These are phyloP conservation scores for Ormyrus nitidulus DNA, from an alignment of 2,888 invertebrate species.

Conservation along the genomic window DNA sequence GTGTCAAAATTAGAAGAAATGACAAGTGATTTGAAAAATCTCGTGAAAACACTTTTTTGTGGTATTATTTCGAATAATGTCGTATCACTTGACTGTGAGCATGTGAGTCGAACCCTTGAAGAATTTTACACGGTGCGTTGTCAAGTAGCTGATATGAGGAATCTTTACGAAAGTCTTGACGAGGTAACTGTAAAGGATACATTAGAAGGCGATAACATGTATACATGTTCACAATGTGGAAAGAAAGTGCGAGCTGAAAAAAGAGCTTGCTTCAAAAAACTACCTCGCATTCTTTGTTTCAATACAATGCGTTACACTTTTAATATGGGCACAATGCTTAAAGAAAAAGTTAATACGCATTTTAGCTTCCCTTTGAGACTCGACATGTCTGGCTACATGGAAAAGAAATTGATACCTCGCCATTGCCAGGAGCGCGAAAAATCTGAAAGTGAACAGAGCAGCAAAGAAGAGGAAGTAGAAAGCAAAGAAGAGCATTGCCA, in stretches of 20 bases:
- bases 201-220: constrained; percentile 97
- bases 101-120: constrained; percentile 94
- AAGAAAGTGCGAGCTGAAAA: constrained; percentile 97
- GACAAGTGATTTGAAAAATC: constrained; percentile 91
- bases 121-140: constrained; percentile 98
- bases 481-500: constrained; percentile 81
- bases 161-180: constrained; percentile 94
- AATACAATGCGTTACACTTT: constrained; percentile 98
- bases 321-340: constrained; percentile 98
- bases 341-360: constrained; percentile 97
- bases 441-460: constrained; percentile 61
- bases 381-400: constrained; percentile 96
- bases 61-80: constrained; percentile 97
- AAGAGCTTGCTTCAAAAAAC: constrained; percentile 94
- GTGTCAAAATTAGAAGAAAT: constrained; percentile 97
- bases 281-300: constrained; percentile 95
- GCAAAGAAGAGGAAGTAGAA: constrained; percentile 73
- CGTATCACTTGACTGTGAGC: constrained; percentile 95
- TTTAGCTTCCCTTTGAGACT: constrained; percentile 95
- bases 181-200: constrained; percentile 99
- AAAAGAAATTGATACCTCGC: constrained; percentile 89
- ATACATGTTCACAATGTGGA: constrained; percentile 96
- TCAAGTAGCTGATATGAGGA: constrained; percentile 97
- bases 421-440: constrained; percentile 76
- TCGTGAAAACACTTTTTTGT: constrained; percentile 94